Base-by-base conservation (phyloP, 2,113 vertebrate genomes). In the Elachura formosa region DNA sequence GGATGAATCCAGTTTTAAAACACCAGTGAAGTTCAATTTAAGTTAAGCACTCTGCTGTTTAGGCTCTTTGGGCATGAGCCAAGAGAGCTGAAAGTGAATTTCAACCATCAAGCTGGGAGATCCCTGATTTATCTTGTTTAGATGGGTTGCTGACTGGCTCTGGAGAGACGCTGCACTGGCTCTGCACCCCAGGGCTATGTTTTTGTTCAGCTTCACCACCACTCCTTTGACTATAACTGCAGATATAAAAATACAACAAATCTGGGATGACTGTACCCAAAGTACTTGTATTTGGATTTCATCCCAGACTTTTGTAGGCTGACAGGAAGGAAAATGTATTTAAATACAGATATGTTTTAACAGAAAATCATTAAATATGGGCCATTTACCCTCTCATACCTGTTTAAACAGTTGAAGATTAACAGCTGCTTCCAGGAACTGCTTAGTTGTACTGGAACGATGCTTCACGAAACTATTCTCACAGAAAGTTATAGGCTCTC, bases 341-440 rank as follows among this genome's bases (percentile, higher is more conserved):
- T 68, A 34, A 82, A 84, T 31, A 81, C 0, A 5, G 12, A 16
- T 28, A 46, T 6, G 8, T 54, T 78, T 64, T 29, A 58, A 77
- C 19, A 93, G 16, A 33, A 85, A 73, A 89, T 55, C 5, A 78
- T 43, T 81, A 73, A 74, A 75, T 18, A 12, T 14, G 26, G n/a
- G 52, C 75, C 33, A 54, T 86, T 82, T 51, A 51, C n/a, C 12
- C 46, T 48, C 38, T 82, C 94, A 75, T 98, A 99, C 99, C 99
- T 99, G 99, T 97, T 99, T 99, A 95, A 99, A 99, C 76, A 99
- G 99, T 51, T 99, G 99, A 94, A 99, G 98, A 95, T 99, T 99
- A 94, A 99, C 98, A 56, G 99, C 99, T 55, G 98, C 99, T 96
- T 99, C 98, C 88, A 99, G 97, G 97, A 99, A 99, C 83, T 98